Percentiles rank a stretch among this genome's conserved stretches.
These are phyloP conservation scores for Phorcus lineatus DNA, from an alignment of 2,888 invertebrate genomes.

Conservation along the genomic window DNA sequence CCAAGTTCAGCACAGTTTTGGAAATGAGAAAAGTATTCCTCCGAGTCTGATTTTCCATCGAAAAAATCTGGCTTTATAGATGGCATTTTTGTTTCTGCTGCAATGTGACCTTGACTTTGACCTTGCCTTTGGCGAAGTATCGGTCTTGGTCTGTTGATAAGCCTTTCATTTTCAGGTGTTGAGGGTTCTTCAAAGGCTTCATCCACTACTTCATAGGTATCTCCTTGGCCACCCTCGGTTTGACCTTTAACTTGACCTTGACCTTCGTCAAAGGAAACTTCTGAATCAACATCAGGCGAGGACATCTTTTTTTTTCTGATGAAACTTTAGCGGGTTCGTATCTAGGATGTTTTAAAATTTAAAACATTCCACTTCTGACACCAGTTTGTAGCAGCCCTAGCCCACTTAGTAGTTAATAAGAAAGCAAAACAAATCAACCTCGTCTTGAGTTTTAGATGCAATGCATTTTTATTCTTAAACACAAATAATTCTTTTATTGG, in stretches of 20 bases:
- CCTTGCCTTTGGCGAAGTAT: no score
- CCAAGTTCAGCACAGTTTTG: background rate
- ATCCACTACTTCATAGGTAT: background rate
- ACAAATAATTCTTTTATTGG: no score
- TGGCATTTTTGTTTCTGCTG: background rate
- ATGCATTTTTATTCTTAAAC: no score
- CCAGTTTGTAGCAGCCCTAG: background rate
- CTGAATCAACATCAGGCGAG: background rate
- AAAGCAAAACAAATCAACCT: no score
- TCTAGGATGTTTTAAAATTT: background rate
- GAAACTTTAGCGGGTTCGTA: background rate
- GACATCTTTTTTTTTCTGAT: background rate
- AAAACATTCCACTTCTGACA: background rate
- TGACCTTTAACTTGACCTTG: background rate
- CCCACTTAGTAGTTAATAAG: no score
- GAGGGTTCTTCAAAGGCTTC: background rate
- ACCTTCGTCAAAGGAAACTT: background rate
- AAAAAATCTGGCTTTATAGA: background rate
- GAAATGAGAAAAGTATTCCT: background rate
- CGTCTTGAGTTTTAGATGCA: no score
- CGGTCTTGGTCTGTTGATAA: no score
- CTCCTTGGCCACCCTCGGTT: background rate
- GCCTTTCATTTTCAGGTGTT: background rate
- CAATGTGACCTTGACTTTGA: background rate
- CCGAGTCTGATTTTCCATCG: background rate